Base-by-base conservation (phyloP, 1,140 invertebrate species). In the Drosophila bipectinata region DNA sequence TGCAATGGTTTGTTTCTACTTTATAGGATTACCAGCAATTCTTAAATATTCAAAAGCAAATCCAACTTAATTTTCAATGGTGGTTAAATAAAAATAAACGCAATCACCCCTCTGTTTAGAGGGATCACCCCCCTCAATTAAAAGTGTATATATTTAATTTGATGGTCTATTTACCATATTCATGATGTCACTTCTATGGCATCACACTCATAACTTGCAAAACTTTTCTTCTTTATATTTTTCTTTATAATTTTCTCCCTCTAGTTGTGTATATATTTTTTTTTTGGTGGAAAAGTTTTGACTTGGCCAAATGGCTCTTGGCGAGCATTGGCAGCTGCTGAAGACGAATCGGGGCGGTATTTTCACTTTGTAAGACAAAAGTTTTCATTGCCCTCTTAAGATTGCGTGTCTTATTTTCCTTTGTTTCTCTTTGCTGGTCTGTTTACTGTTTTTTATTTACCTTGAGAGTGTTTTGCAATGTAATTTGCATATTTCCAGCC, bases 401-500 rank as follows among this genome's bases (percentile, higher is more conserved):
- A 82, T 87, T 82, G 82, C 82, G 83, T 87, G 82, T 76, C 71
- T 85, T 77, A 55, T 71, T 72, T 67, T 59, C 53, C 67, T 73
- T 74, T 64, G 63, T 77, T 77, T 71, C 58, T 45, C 37, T 68
- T 78, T 52, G 55, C 60, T 59, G 72, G 34, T 37, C 34, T 57
- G 68, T 49, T 60, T 72, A 49, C 48, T 82, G 59, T 49, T 74
- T 66, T 47, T 68, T 61, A 49, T 84, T 67, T 82, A 75, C 49
- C 60, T 58, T 34, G 61, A 51, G 48, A 55, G 64, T 45, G 62
- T 84, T 72, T 79, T 69, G 67, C 76, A 52, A 66, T 77, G 68
- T 83, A 79, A 88, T 88, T 88, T 88, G 73, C 84, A 88, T 88
- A 83, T 79, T 77, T 64, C 53, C 52, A 79, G 45, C 80, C 63